Evolutionary conservation across 2,888 invertebrate species (phyloP).

Genomic region (Drosophila kokeensis): DNA sequence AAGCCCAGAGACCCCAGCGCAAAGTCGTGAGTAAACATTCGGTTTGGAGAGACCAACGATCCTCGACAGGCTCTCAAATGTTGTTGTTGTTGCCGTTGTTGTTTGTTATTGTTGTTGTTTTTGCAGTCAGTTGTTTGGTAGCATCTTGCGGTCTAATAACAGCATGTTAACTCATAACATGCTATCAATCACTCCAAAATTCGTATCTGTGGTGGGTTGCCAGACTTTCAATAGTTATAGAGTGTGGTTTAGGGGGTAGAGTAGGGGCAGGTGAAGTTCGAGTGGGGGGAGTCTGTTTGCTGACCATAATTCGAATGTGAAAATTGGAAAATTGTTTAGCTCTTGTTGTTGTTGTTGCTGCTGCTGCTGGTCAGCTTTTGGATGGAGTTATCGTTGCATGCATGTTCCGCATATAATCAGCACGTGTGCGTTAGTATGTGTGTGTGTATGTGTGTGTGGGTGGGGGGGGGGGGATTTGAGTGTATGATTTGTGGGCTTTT

Average conservation of each 20-base stretch:
- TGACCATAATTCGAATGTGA: constrained; percentile 78
- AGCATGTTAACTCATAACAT: constrained; percentile 82
- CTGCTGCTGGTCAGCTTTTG: constrained; percentile 29
- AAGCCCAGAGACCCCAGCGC: constrained; percentile 44
- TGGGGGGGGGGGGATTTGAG: constrained; percentile 2
- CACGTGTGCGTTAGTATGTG: constrained; percentile 20
- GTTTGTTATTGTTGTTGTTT: constrained; percentile 23
- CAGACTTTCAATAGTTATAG: constrained; percentile 36
- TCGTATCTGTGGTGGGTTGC: constrained; percentile 64
- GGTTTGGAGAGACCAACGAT: constrained; percentile 48
- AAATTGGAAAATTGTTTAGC: constrained; percentile 75
- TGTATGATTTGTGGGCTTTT: constrained; percentile 49
- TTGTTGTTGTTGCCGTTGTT: constrained; percentile 40
- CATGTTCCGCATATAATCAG: constrained; percentile 54
- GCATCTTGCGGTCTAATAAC: constrained; percentile 79
- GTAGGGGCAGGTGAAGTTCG: neutral
- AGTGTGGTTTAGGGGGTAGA: neutral
- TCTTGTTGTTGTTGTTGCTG: constrained; percentile 27
- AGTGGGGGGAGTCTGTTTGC: constrained; percentile 10
- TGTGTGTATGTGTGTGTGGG: constrained; percentile 3
- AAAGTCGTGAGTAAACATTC: constrained; percentile 78
- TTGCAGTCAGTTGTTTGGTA: constrained; percentile 60
- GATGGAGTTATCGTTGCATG: constrained; percentile 63
- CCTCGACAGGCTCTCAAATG: constrained; percentile 42
- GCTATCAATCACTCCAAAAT: constrained; percentile 80